phyloP scores from a whole-genome alignment of 2,113 vertebrate genomes.

The Rattus rattus region DNA sequence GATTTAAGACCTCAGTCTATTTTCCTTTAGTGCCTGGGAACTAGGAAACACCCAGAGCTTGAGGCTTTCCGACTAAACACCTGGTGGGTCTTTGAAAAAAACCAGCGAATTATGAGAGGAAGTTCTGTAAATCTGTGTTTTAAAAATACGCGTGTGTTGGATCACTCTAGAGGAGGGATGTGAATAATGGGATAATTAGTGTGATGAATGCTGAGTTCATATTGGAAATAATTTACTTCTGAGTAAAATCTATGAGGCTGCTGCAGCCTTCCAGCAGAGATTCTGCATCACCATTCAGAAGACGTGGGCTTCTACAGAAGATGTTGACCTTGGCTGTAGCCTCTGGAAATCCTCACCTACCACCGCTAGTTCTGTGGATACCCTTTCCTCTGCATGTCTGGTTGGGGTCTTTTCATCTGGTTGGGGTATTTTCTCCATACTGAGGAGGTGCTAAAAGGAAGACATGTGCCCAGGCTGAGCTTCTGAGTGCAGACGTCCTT shows the following conservation, averaged over 20 bases:
- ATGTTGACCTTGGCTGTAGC: not conserved
- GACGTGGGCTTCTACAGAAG: not conserved
- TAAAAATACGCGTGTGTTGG: slow-evolving; percentile 81
- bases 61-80: slow-evolving; percentile 56
- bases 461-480: not conserved
- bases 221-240: slow-evolving; percentile 72
- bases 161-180: slow-evolving; percentile 64
- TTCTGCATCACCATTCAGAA: slow-evolving; percentile 62
- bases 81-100: not conserved
- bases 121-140: slow-evolving; percentile 82
- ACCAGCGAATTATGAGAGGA: slow-evolving; percentile 76
- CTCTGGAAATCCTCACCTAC: slow-evolving; percentile 36
- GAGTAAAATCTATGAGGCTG: slow-evolving; percentile 55
- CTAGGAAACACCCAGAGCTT: slow-evolving; percentile 65
- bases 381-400: not conserved
- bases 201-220: slow-evolving; percentile 76
- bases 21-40: slow-evolving; percentile 64
- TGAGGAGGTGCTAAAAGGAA: not conserved
- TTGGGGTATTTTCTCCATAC: not conserved
- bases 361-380: not conserved
- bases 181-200: slow-evolving; percentile 84
- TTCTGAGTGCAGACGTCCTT: not conserved
- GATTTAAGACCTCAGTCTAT: slow-evolving; percentile 14
- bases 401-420: not conserved
- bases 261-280: not conserved